Evolutionary conservation across 2,113 vertebrate species (phyloP), one percentile per base, ranked within the genome.

Genomic region (Cardinalis cardinalis): DNA sequence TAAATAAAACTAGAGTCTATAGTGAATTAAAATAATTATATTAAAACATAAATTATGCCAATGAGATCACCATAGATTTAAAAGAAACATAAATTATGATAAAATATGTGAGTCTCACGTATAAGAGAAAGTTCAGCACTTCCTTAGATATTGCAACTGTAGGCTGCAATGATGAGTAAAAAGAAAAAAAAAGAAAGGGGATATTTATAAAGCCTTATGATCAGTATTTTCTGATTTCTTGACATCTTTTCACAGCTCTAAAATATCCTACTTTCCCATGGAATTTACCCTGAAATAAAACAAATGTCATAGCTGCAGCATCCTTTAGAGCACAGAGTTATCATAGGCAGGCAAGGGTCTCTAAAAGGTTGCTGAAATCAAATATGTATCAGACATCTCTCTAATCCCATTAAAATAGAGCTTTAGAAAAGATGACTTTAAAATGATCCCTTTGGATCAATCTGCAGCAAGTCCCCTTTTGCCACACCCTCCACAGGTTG

Each of bases 221-320:
- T 87, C 38, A 34, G 41, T 78, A 64, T 78, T 81, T 84, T 87
- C 71, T 68, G 40, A 76, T 91, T 82, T 90, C 48, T 84, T 90
- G 64, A 71, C 40, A 60, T 72, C 66, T 89, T 81, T 90, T 84
- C 31, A 81, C 41, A 65, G 49, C 48, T 92, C 87, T 93, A 82
- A 90, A 87, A 87, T 84, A 92, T 29, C 29, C 55, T 75, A 17
- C 58, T 63, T 94, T 88, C 36, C 56, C 61, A 52, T 84, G 84
- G 87, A 88, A 92, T 96, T 95, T 93, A 88, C 87, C 38, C 80
- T 88, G 60, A 92, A 90, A 92, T 74, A 94, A 94, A 94, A 70
- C 69, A 95, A 93, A 93, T 90, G 76, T 48, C 90, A 89, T 36
- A 87, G 58, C 77, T 65, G 73, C n/a, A 61, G 41, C 52, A 41